Conservation (phyloP, 2,888 invertebrate species). For the Aphodius granarius region DNA sequence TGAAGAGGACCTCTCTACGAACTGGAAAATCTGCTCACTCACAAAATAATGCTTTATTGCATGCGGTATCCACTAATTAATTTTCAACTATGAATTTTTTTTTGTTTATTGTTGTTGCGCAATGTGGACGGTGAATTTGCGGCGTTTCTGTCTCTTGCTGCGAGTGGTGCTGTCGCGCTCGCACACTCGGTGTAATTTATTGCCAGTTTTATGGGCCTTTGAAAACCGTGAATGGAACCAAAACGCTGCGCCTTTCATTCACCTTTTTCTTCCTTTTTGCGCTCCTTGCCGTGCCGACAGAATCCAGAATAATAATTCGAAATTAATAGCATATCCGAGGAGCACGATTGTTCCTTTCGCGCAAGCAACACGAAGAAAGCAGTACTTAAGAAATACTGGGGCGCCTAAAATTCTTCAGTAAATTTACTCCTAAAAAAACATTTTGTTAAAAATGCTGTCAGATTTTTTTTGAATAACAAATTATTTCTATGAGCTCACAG, state of each 20-base stretch:
- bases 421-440: too few relatives aligned
- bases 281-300: not conserved
- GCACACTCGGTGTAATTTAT: not conserved
- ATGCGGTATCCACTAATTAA: not conserved
- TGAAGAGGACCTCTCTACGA: constrained; percentile 3
- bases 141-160: not conserved
- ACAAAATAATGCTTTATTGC: not conserved
- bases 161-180: not conserved
- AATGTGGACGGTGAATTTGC: not conserved
- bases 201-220: constrained; percentile 18
- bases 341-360: not conserved
- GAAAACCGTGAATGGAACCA: constrained; percentile 24
- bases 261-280: constrained; percentile 7
- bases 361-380: not conserved
- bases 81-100: not conserved
- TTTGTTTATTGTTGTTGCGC: constrained; percentile 2
- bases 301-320: not conserved
- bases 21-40: not conserved
- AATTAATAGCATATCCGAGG: not conserved
- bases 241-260: constrained; percentile 15
- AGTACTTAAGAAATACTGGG: not conserved
- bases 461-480: too few relatives aligned
- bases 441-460: too few relatives aligned
- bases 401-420: not conserved
- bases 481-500: too few relatives aligned